Percentiles rank a stretch among this genome's conserved stretches.
These are phyloP conservation scores for Brachystomella parvula DNA, from an alignment of 1,140 invertebrate species.

Conservation along the genomic window DNA sequence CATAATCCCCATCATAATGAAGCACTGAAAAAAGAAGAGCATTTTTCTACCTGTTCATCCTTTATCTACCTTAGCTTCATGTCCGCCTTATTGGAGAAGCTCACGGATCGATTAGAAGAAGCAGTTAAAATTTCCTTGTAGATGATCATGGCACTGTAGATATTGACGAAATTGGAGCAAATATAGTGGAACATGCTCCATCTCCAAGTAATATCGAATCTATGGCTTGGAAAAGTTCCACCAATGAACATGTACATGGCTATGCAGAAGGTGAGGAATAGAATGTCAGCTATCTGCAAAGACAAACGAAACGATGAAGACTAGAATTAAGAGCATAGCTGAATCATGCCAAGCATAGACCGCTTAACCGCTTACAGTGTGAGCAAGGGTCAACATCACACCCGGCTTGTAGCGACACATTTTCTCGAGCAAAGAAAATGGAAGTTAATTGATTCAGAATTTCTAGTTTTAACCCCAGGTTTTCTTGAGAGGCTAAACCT, in stretches of 20 bases:
- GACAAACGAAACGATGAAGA: neutral
- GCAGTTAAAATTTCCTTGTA: neutral
- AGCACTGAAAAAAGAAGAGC: neutral
- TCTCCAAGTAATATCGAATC: conserved; percentile 1
- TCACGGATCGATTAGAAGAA: neutral
- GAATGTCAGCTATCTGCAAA: too few relatives aligned
- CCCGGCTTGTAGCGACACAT: neutral
- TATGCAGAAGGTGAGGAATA: too few relatives aligned
- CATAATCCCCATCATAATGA: neutral
- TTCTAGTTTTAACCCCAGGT: too few relatives aligned
- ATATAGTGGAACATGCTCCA: neutral
- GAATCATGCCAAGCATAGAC: neutral
- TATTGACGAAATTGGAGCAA: neutral
- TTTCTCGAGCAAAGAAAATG: neutral
- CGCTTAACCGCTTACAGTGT: neutral
- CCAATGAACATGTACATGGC: neutral
- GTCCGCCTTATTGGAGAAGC: neutral
- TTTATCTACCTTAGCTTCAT: too few relatives aligned
- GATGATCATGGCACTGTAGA: neutral
- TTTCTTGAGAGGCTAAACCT: too few relatives aligned
- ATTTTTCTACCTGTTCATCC: neutral
- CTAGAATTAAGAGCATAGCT: neutral
- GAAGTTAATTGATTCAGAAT: too few relatives aligned
- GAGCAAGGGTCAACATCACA: neutral
- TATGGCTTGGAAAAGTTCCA: neutral